Evolutionary conservation across 2,888 invertebrate species (phyloP).

Genomic region (Zootermopsis nevadensis): DNA sequence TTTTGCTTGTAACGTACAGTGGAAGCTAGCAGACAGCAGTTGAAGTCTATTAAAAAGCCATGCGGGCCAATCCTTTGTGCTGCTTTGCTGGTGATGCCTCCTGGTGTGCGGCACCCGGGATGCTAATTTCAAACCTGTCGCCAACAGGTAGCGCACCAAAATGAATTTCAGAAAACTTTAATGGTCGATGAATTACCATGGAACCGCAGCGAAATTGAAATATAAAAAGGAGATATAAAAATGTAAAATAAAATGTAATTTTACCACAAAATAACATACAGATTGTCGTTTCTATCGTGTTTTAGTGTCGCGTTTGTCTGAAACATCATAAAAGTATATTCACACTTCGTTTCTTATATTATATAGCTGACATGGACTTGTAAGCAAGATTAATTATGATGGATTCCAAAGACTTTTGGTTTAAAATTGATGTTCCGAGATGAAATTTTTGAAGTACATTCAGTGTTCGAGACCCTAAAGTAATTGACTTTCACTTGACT

Average conservation of each 20-base stretch:
- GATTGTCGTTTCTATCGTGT: no score
- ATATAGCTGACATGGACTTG: no score
- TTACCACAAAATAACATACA: background rate
- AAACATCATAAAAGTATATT: no score
- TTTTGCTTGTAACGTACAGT: background rate
- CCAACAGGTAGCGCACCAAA: conserved; percentile 38
- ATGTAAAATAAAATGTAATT: background rate
- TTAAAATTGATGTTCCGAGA: no score
- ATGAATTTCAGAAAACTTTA: conserved; percentile 39
- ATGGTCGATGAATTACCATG: conserved; percentile 39
- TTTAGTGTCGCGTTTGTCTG: no score
- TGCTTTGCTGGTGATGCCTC: conserved; percentile 19
- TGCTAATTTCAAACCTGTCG: conserved; percentile 47
- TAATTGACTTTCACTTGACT: no score
- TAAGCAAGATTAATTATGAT: no score
- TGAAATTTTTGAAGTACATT: no score
- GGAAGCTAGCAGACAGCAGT: background rate
- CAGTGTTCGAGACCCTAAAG: no score
- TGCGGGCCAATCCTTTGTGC: conserved; percentile 24
- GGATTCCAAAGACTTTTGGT: no score
- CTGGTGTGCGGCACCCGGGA: conserved; percentile 30
- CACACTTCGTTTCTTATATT: no score
- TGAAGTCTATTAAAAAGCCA: conserved; percentile 17
- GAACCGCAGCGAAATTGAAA: background rate
- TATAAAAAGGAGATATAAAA: conserved; percentile 9